A percentile compares a stretch with the other conserved stretches of the same genome.
Conservation (phyloP, 2,113 vertebrate genomes). For the Leucosticte australis region DNA sequence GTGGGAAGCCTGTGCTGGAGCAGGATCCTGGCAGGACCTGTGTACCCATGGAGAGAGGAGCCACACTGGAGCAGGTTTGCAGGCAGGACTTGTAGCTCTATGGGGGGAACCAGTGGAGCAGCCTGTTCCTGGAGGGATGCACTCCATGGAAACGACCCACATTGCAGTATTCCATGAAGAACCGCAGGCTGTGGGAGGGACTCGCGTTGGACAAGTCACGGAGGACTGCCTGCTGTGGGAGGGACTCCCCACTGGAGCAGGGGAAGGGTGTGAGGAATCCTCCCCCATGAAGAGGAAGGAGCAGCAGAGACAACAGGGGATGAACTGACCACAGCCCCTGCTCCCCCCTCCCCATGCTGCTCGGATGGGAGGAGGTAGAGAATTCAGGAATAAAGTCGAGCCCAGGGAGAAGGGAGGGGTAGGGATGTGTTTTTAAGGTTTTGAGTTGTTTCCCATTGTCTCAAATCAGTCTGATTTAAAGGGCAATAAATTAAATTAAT, state of each 20-base stretch:
- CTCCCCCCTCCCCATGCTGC: neutral
- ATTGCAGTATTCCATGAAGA: neutral
- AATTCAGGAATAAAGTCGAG: neutral
- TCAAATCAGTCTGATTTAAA: neutral
- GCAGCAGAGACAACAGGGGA: accelerated
- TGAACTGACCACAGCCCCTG: neutral
- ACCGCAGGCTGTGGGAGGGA: neutral
- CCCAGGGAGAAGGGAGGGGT: neutral
- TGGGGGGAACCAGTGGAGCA: neutral
- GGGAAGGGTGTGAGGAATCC: neutral
- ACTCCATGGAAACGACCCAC: accelerated
- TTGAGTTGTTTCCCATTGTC: neutral
- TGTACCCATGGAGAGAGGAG: neutral
- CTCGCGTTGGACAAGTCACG: neutral
- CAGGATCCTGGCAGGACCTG: neutral
- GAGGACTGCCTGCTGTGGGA: neutral
- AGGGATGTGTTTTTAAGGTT: neutral
- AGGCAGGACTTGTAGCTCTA: neutral
- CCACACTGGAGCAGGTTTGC: neutral
- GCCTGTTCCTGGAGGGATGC: neutral
- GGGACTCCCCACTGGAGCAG: neutral
- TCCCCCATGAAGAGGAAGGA: neutral
- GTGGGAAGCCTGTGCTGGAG: neutral
- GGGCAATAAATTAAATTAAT: neutral
- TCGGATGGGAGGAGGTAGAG: neutral